Evolutionary conservation across 2,888 invertebrate genomes (phyloP).

Genomic region (Pristionchus arcanus): DNA sequence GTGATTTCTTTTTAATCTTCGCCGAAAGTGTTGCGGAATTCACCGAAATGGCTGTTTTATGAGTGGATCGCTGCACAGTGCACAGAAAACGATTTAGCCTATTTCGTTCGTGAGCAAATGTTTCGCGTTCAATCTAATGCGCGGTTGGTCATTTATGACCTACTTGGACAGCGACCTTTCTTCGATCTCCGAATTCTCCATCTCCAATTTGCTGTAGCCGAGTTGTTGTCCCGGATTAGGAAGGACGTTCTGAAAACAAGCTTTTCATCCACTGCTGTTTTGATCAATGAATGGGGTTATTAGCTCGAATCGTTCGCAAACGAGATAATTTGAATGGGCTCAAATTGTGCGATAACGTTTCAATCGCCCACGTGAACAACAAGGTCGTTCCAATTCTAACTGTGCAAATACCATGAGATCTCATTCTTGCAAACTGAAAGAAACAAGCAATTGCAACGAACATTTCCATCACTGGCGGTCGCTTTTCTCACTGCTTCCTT

Average conservation of each 20-base stretch:
- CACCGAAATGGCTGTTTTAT: neutral
- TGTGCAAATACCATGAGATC: no score
- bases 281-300: no score
- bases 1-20: neutral
- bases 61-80: neutral
- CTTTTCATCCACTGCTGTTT: neutral
- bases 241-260: neutral
- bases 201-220: conserved; percentile 68
- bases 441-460: neutral
- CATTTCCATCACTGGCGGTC: conserved; percentile 44
- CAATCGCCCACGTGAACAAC: no score
- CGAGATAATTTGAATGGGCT: no score
- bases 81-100: neutral
- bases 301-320: no score
- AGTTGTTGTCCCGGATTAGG: conserved; percentile 55
- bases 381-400: no score
- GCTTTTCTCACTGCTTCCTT: conserved; percentile 54
- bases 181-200: conserved; percentile 70
- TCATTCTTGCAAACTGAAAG: neutral
- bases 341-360: no score
- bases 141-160: neutral
- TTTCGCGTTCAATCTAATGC: neutral
- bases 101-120: neutral
- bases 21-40: neutral
- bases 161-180: conserved; percentile 60